Evolutionary conservation across 2,113 vertebrate genomes (phyloP).

Genomic region (Caracal caracal): DNA sequence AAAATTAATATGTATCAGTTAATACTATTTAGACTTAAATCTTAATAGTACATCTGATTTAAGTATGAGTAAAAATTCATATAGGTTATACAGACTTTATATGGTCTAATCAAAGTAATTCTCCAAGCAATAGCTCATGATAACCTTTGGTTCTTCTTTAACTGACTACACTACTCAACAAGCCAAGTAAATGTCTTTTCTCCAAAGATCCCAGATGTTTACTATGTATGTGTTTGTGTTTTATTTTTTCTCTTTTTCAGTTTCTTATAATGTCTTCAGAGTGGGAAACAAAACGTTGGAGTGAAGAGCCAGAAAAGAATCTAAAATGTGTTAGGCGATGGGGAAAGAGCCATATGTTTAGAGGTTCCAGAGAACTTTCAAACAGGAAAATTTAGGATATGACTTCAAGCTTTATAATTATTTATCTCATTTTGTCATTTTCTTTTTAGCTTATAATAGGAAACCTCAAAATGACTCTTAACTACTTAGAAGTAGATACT

Average conservation of each 20-base stretch:
- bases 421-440: not conserved
- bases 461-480: not conserved
- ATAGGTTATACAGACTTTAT: not conserved
- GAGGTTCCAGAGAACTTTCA: not conserved
- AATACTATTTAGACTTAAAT: not conserved
- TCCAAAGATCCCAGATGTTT: not conserved
- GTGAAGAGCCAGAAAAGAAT: not conserved
- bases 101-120: not conserved
- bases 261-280: not conserved
- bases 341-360: not conserved
- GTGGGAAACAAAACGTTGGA: not conserved
- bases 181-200: constrained; percentile 16
- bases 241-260: not conserved
- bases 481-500: not conserved
- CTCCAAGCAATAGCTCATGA: not conserved
- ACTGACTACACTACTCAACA: not conserved
- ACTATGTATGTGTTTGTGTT: not conserved
- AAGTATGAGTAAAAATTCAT: not conserved
- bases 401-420: constrained; percentile 6
- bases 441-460: not conserved
- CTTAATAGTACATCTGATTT: not conserved
- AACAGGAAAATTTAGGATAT: not conserved
- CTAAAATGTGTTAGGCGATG: rapidly evolving
- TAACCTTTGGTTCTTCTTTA: not conserved
- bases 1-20: constrained; percentile 15